These are phyloP conservation scores for Trididemnum clinides DNA, from an alignment of 23 tunicate genomes.

Conservation along the genomic window DNA sequence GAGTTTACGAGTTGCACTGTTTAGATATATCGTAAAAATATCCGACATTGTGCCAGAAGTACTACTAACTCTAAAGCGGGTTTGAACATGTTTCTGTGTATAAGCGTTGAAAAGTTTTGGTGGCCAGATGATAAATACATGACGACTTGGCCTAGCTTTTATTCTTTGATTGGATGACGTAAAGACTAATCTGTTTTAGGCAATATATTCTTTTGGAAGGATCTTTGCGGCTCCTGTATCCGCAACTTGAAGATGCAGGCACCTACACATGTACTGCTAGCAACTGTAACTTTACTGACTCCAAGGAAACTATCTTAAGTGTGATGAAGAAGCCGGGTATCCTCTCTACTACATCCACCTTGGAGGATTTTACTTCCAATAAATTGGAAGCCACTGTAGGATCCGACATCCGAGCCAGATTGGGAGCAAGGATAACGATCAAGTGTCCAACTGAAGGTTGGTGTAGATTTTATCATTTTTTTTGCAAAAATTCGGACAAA, in stretches of 20 bases:
- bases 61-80: not conserved
- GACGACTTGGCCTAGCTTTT: too few species aligned
- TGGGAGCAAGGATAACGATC: slow-evolving; percentile 61
- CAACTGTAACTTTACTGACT: slow-evolving; percentile 53
- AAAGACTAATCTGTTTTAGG: slow-evolving; percentile 18
- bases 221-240: slow-evolving; percentile 68
- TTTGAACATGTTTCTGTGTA: not conserved
- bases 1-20: too few species aligned
- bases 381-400: slow-evolving; percentile 62
- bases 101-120: too few species aligned
- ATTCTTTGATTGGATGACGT: too few species aligned
- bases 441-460: slow-evolving; percentile 79
- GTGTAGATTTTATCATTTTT: too few species aligned
- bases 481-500: too few species aligned
- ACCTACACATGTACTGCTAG: slow-evolving; percentile 71
- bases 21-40: too few species aligned
- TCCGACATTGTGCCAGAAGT: too few species aligned
- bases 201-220: slow-evolving; percentile 59
- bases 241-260: slow-evolving; percentile 61
- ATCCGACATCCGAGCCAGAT: slow-evolving; percentile 63
- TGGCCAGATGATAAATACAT: too few species aligned
- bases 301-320: slow-evolving; percentile 44
- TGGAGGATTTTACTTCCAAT: slow-evolving; percentile 45
- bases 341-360: slow-evolving; percentile 43
- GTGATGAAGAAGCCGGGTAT: slow-evolving; percentile 73